Evolutionary conservation across 2,113 vertebrate species (phyloP).

Genomic region (Micronycteris hirsuta): DNA sequence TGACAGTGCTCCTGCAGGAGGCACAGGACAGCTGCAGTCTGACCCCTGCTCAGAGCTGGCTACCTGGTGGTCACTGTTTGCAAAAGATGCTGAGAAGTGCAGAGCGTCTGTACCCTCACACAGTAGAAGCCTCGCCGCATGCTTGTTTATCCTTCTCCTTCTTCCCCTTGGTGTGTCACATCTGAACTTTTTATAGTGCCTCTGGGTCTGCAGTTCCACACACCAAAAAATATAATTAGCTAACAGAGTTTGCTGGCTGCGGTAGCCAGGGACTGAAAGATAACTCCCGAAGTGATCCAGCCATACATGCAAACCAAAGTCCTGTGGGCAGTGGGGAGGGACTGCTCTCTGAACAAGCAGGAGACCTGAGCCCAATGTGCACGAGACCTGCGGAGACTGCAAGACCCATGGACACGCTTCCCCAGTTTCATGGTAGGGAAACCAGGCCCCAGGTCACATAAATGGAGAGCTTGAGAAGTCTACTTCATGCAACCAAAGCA

Average conservation of each 20-base stretch:
- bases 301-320: slow-evolving; percentile 42
- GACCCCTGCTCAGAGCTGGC: not conserved
- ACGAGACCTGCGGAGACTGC: not conserved
- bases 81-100: not conserved
- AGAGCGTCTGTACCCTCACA: not conserved
- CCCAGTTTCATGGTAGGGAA: not conserved
- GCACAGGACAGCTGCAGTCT: not conserved
- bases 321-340: not conserved
- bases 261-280: slow-evolving; percentile 27
- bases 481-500: slow-evolving; percentile 12
- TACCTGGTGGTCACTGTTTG: not conserved
- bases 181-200: slow-evolving; percentile 30
- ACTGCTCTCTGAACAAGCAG: not conserved
- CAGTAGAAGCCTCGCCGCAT: not conserved
- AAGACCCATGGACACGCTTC: not conserved
- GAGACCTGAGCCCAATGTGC: not conserved
- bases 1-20: not conserved
- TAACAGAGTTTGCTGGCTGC: not conserved
- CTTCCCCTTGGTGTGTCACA: not conserved
- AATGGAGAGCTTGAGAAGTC: not conserved
- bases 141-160: slow-evolving; percentile 35
- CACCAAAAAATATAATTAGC: slow-evolving; percentile 44
- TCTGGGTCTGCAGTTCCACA: slow-evolving; percentile 12
- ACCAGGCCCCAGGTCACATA: not conserved
- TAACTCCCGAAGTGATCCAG: slow-evolving; percentile 34